Conservation (phyloP, 1,140 invertebrate species). For the Drosophila sproati region DNA sequence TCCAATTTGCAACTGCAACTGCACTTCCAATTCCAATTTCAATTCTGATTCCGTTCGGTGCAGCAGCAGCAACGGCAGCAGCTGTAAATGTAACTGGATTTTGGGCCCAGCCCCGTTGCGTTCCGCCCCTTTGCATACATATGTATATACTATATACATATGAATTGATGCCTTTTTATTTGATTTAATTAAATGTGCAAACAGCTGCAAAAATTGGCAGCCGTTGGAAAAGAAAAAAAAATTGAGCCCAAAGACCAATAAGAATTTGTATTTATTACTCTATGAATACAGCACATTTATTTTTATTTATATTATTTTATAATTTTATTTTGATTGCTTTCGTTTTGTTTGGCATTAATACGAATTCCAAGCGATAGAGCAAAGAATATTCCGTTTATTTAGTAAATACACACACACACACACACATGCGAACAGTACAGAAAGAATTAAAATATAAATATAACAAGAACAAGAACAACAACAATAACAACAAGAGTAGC, state of each 20-base stretch:
- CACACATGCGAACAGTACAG: slow-evolving; percentile 17
- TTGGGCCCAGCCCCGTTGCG: slow-evolving; percentile 26
- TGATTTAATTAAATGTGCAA: slow-evolving; percentile 72
- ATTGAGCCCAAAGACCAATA: slow-evolving; percentile 13
- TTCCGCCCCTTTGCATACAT: slow-evolving; percentile 41
- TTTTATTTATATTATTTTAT: slow-evolving; percentile 14
- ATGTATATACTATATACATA: slow-evolving; percentile 43
- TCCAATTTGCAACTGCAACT: background rate
- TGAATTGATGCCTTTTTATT: slow-evolving; percentile 36
- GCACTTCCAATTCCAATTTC: background rate
- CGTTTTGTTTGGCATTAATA: slow-evolving; percentile 37
- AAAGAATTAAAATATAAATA: slow-evolving; percentile 37
- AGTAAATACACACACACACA: slow-evolving; percentile 22
- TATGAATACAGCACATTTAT: slow-evolving; percentile 19
- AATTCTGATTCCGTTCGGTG: slow-evolving; percentile 33
- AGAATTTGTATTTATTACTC: slow-evolving; percentile 52
- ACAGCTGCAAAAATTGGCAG: slow-evolving; percentile 76
- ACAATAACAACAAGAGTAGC: slow-evolving; percentile 24
- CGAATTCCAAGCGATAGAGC: slow-evolving; percentile 42
- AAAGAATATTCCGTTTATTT: slow-evolving; percentile 37
- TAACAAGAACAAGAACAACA: background rate
- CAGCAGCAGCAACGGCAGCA: slow-evolving; percentile 21
- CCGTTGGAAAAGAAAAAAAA: slow-evolving; percentile 45
- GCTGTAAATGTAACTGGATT: slow-evolving; percentile 53
- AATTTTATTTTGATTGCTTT: slow-evolving; percentile 23